Base-by-base conservation (phyloP, 1,140 invertebrate genomes). In the Bombus ignitus region DNA sequence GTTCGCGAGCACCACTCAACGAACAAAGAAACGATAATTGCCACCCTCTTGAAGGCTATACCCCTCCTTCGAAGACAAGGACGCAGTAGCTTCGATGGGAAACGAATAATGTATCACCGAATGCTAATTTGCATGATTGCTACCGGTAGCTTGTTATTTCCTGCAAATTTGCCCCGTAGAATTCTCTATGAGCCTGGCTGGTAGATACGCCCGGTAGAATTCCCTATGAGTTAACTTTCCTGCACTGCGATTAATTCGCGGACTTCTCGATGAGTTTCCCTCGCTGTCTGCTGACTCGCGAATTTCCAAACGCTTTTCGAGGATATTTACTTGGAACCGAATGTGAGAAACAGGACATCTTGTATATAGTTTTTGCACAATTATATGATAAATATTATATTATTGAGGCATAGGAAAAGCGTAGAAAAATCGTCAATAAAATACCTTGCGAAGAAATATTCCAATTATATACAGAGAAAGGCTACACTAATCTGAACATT, bases 21-120 rank as follows among this genome's bases (percentile, higher is more conserved):
- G 57, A 68, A 88, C 83, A 90, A 88, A 85, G 75, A 77, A 35
- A 32, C 35, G 79, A 57, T 89, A 89, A 89, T 84, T 57, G 79
- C 73, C 32, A 35, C 32, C 22, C 39, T 44, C 32, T 18, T 13
- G 1, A 37, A 62, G 75, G 68, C 42, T 32, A n/a, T 18, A 15
- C 32, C 25, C 32, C 62, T 10, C 12, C 32, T n/a, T 59, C 15
- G 53, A 66, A 44, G 13, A 9, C 39, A 10, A 15, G 15, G 12
- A 9, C 47, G 28, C 18, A 10, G 28, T 3, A 22, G 22, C 37
- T 65, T 77, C 37, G 39, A 68, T 66, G 65, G 62, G 42, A 70
- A 62, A 66, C 59, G 85, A 83, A 75, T 84, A 59, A 88, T 62
- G 65, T 53, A 81, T 72, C 47, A 35, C 25, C 68, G 47, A 37